Conservation (phyloP, 1,140 invertebrate species). For the Aphaenogaster floridana region DNA sequence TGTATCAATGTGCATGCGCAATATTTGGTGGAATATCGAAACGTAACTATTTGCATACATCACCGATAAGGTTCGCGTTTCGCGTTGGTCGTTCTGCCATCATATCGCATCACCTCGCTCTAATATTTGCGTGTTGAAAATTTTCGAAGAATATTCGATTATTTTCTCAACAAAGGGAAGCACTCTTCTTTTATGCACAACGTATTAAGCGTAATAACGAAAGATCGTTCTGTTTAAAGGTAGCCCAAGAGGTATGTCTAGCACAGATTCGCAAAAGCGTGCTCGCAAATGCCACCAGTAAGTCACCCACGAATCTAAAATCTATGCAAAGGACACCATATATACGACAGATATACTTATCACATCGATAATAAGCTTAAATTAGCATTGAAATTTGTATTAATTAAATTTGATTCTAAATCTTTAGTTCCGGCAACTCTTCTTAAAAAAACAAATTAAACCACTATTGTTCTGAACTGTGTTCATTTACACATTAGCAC, state of each 20-base stretch:
- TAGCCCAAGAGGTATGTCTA: slow-evolving; percentile 87
- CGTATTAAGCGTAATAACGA: slow-evolving; percentile 75
- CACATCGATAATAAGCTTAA: background rate
- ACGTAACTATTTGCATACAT: slow-evolving; percentile 57
- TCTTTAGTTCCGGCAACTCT: background rate
- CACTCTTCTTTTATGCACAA: background rate
- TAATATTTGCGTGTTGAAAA: slow-evolving; percentile 17
- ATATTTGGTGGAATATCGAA: slow-evolving; percentile 65
- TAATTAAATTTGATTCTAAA: background rate
- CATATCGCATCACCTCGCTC: slow-evolving; percentile 12
- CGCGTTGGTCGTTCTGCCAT: slow-evolving; percentile 18
- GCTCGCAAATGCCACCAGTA: slow-evolving; percentile 83
- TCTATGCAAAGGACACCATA: slow-evolving; percentile 52
- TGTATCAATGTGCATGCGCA: slow-evolving; percentile 73
- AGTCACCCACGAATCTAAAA: slow-evolving; percentile 81
- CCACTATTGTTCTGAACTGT: background rate
- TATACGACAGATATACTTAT: slow-evolving; percentile 52
- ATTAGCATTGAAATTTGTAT: background rate
- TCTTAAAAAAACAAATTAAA: background rate
- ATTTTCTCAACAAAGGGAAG: slow-evolving; percentile 16
- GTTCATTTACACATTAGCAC: background rate
- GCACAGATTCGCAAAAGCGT: slow-evolving; percentile 84
- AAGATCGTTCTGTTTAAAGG: slow-evolving; percentile 85
- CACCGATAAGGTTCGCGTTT: slow-evolving; percentile 49
- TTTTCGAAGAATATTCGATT: background rate